A percentile compares a stretch with the other conserved stretches of the same genome.
These are phyloP conservation scores for Semicossyphus pulcher DNA, from an alignment of 2,113 vertebrate species.

Conservation along the genomic window DNA sequence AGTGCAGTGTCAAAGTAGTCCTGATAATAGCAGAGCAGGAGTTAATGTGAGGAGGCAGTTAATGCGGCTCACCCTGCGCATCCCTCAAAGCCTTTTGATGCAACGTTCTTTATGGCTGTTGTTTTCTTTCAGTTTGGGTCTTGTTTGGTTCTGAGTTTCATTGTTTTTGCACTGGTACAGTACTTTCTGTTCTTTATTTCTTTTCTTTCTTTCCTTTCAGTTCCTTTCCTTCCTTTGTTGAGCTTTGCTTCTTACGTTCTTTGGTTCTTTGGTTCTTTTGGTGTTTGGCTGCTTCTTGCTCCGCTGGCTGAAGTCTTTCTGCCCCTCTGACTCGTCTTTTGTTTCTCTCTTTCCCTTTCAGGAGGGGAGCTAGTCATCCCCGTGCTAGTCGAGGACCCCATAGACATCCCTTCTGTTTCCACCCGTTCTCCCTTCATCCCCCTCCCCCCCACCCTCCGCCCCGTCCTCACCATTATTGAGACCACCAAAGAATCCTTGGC, in stretches of 20 bases:
- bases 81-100: conserved; percentile 86
- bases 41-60: conserved; percentile 35
- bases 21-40: neutral
- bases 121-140: conserved; percentile 77
- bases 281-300: conserved; percentile 69
- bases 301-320: conserved; percentile 2
- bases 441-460: conserved; percentile 95
- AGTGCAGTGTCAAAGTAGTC: neutral
- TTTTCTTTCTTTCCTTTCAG: conserved; percentile 53
- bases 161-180: conserved; percentile 80
- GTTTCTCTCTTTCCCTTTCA: conserved; percentile 85
- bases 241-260: conserved; percentile 76
- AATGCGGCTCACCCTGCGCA: conserved; percentile 75
- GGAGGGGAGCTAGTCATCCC: conserved; percentile 99
- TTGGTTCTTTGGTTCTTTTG: conserved; percentile 60
- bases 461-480: conserved; percentile 99
- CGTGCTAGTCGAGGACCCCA: conserved; percentile 97
- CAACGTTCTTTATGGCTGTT: conserved; percentile 75
- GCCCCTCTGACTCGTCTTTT: conserved; percentile 64
- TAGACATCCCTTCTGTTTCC: conserved; percentile 97
- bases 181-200: conserved; percentile 68
- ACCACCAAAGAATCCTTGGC: conserved; percentile 99
- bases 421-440: conserved; percentile 98
- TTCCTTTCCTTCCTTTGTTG: conserved; percentile 66
- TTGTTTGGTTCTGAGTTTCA: conserved; percentile 78